These are phyloP conservation scores for Zeus faber DNA, from an alignment of 2,113 vertebrate species.

Conservation along the genomic window DNA sequence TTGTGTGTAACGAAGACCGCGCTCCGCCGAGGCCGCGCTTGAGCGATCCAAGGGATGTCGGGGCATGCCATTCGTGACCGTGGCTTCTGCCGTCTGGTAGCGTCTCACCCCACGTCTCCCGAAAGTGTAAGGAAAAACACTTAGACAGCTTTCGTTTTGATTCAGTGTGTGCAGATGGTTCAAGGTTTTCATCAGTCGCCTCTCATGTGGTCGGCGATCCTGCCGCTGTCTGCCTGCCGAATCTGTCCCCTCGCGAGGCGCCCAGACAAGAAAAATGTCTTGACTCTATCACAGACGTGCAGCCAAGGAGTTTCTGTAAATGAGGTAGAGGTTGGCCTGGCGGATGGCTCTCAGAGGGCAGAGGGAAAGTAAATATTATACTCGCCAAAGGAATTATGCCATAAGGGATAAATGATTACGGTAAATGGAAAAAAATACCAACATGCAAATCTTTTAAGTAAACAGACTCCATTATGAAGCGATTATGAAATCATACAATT, in stretches of 20 bases:
- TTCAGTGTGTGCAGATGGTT: slow-evolving; percentile 44
- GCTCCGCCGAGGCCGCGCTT: no score
- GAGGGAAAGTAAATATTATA: slow-evolving; percentile 5
- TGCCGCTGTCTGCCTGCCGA: slow-evolving; percentile 52
- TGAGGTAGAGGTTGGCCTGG: slow-evolving; percentile 3
- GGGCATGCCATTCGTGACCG: no score
- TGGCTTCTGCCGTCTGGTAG: no score
- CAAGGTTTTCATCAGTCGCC: slow-evolving; percentile 53
- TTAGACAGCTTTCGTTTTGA: slow-evolving; percentile 56
- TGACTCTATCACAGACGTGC: slow-evolving; percentile 40
- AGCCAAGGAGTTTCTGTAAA: slow-evolving; percentile 21
- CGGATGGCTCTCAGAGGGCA: background rate
- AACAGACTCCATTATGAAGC: no score
- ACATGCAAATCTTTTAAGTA: no score
- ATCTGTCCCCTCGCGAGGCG: slow-evolving; percentile 35
- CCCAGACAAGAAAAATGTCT: slow-evolving; percentile 42
- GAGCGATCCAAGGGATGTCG: no score
- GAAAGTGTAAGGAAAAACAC: slow-evolving; percentile 63
- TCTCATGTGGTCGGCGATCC: slow-evolving; percentile 61
- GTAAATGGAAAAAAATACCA: no score
- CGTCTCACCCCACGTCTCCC: no score
- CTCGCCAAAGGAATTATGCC: slow-evolving; percentile 16
- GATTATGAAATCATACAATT: no score
- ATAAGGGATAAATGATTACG: slow-evolving; percentile 11
- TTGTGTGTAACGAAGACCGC: no score